Base-by-base conservation (phyloP, 1,140 invertebrate genomes). In the Octopus sinensis region DNA sequence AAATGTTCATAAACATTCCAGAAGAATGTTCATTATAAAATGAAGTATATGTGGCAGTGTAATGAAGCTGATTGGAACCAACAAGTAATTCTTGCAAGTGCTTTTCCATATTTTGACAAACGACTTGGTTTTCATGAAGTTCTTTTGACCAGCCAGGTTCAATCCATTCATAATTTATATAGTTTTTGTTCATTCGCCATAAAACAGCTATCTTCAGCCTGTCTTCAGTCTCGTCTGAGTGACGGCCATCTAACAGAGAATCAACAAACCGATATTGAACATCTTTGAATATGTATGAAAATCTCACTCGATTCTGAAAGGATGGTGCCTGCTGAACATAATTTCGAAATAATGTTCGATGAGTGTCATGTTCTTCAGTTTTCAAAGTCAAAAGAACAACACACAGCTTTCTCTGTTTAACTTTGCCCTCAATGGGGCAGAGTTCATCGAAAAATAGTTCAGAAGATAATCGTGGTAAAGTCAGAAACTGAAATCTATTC, bases 161-260 rank as follows among this genome's bases (percentile, higher is more conserved):
- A 5, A 96, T 89, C 96, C 97, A 98, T 87, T 97, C 96, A 88
- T 97, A 98, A 87, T 95, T 96, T 17, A 98, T 91, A 80, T 95
- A 93, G 30, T 94, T 94, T n/a, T 93, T 93, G 89, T 97, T 96
- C 71, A 94, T 92, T 43, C 96, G 92, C 96, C 96, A 98, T 83
- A 98, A 94, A 54, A 98, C 94, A 0, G 96, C 96, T 53, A 93
- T 88, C 95, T 94, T 80, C 4, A 56, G 43, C 54, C 71, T 71
- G n/a, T 52, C 75, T 2, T 77, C 54, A 12, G 76, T 23, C 73
- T 80, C 78, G 56, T 78, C 68, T 73, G 86, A 83, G 43, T 84
- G 53, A 80, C 86, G 85, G 75, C 86, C 83, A 52, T 85, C 86
- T 71, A 83, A 84, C 54, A 97, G 90, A 6, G 95, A 94, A 84